These are phyloP conservation scores for Zaprionus obscuricornis DNA, from an alignment of 2,888 invertebrate species.

Conservation along the genomic window DNA sequence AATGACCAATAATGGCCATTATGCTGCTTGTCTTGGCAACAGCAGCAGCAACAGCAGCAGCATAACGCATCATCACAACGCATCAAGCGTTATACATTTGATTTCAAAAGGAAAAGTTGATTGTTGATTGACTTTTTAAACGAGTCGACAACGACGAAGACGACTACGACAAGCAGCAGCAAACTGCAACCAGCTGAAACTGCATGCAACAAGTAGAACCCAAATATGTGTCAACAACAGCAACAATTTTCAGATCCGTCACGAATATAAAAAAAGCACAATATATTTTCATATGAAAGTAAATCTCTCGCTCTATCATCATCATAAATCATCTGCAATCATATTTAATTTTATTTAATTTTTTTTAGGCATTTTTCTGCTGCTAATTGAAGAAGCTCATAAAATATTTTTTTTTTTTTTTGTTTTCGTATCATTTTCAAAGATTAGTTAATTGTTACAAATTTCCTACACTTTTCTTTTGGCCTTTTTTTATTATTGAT, in stretches of 20 bases:
- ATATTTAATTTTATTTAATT: no score
- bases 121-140: slow-evolving; percentile 72
- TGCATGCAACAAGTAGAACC: slow-evolving; percentile 49
- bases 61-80: slow-evolving; percentile 9
- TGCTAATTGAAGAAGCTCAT: no score
- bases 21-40: not conserved
- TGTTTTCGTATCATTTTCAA: no score
- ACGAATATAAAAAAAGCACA: slow-evolving; percentile 5
- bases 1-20: slow-evolving; percentile 65
- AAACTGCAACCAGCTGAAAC: slow-evolving; percentile 38
- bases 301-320: not conserved
- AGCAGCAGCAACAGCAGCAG: not conserved
- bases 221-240: slow-evolving; percentile 47
- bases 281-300: not conserved
- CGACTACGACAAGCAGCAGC: slow-evolving; percentile 1
- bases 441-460: no score
- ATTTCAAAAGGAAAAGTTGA: slow-evolving; percentile 76
- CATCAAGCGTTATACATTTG: slow-evolving; percentile 48
- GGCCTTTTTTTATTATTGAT: no score
- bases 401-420: no score
- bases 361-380: no score
- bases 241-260: slow-evolving; percentile 43
- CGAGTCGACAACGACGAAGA: slow-evolving; percentile 13
- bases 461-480: no score
- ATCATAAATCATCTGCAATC: no score